A percentile compares a stretch with the other conserved stretches of the same genome.
These are phyloP conservation scores for Ophion ellenae DNA, from an alignment of 2,888 invertebrate genomes.

Conservation along the genomic window DNA sequence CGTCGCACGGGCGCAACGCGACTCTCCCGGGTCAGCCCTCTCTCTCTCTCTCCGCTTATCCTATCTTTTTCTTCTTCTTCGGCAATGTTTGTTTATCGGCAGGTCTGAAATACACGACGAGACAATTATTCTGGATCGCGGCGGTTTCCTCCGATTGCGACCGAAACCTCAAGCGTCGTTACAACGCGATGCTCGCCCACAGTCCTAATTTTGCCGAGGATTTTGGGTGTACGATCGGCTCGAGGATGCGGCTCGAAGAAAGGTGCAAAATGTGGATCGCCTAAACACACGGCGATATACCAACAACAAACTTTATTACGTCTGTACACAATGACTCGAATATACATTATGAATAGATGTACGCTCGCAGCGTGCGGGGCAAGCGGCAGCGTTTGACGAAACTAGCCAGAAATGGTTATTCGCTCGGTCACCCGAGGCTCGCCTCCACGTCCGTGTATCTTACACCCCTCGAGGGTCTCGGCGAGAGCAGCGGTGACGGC, in stretches of 20 bases:
- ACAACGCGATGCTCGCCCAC: conserved; percentile 65
- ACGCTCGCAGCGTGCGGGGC: background rate
- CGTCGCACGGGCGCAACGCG: conserved; percentile 4
- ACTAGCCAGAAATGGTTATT: conserved; percentile 17
- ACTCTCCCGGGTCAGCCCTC: conserved; percentile 55
- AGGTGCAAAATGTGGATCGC: conserved; percentile 65
- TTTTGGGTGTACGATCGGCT: conserved; percentile 60
- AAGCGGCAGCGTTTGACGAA: no score
- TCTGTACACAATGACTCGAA: conserved; percentile 66
- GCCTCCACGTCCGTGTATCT: conserved; percentile 68
- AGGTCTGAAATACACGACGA: conserved; percentile 64
- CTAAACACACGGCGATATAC: conserved; percentile 57
- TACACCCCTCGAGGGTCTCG: background rate
- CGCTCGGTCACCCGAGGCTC: conserved; percentile 14
- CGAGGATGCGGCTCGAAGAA: conserved; percentile 58
- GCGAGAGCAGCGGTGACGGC: conserved; percentile 74
- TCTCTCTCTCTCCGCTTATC: background rate
- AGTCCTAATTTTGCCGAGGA: conserved; percentile 61
- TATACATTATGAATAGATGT: conserved; percentile 55
- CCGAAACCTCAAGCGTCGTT: conserved; percentile 55
- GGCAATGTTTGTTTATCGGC: background rate
- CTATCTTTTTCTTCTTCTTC: background rate
- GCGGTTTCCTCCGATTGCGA: conserved; percentile 65
- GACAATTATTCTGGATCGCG: conserved; percentile 67
- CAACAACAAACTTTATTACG: conserved; percentile 68